A percentile compares a stretch with the other conserved stretches of the same genome.
These are phyloP conservation scores for Neocrepidodera transversa DNA, from an alignment of 2,888 invertebrate species.

Conservation along the genomic window DNA sequence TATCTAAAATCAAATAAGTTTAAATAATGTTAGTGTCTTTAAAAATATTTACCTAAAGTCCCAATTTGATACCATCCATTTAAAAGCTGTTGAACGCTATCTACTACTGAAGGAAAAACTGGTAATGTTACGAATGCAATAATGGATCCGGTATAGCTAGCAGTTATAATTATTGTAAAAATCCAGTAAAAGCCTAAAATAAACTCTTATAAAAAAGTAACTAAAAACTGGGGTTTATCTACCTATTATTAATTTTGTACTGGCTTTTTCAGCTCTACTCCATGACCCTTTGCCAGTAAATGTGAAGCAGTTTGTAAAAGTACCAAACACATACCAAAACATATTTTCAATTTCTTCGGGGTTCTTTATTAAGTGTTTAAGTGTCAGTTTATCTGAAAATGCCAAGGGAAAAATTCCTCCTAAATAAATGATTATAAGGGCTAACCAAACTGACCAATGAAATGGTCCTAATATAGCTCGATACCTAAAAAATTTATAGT, in stretches of 20 bases:
- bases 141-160: conserved; percentile 84
- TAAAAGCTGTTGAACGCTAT: conserved; percentile 71
- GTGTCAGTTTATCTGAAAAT: conserved; percentile 74
- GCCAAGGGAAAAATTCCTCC: conserved; percentile 77
- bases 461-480: conserved; percentile 85
- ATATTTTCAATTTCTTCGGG: conserved; percentile 80
- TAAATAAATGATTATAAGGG: conserved; percentile 73
- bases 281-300: conserved; percentile 74
- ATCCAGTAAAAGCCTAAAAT: conserved; percentile 79
- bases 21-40: no score
- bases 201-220: background rate
- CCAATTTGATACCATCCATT: conserved; percentile 74
- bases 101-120: conserved; percentile 76
- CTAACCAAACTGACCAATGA: conserved; percentile 82
- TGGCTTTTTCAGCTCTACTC: conserved; percentile 72
- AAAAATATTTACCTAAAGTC: conserved; percentile 69
- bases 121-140: conserved; percentile 85
- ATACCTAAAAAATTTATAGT: conserved; percentile 64
- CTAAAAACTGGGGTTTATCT: conserved; percentile 34
- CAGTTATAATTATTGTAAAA: conserved; percentile 85
- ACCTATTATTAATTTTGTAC: conserved; percentile 78
- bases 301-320: conserved; percentile 82
- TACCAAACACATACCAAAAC: conserved; percentile 89
- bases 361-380: conserved; percentile 70
- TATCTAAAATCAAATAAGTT: conserved; percentile 64